These are phyloP conservation scores for Calameuta pallipes DNA, from an alignment of 2,888 invertebrate species.

Conservation along the genomic window DNA sequence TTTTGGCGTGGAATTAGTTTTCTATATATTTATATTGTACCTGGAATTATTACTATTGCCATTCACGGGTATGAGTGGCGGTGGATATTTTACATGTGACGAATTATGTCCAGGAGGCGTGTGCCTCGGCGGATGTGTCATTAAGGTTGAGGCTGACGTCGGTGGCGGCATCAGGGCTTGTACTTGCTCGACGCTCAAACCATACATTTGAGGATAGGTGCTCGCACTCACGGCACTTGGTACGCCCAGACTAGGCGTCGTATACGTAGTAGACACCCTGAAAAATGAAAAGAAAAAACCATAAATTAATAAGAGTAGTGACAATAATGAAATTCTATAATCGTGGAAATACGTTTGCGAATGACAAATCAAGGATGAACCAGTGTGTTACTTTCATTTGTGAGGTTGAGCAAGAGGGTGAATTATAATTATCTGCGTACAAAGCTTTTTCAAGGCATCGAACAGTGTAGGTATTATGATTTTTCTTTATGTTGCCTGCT, in stretches of 20 bases:
- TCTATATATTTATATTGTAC: conserved; percentile 25
- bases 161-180: conserved; percentile 64
- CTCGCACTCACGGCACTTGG: conserved; percentile 59
- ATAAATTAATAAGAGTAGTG: not conserved
- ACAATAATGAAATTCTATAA: not conserved
- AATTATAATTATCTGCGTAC: not conserved
- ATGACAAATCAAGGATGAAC: not conserved
- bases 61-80: conserved; percentile 70
- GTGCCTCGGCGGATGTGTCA: conserved; percentile 63
- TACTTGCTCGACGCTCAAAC: conserved; percentile 62
- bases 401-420: not conserved
- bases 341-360: not conserved
- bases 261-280: conserved; percentile 67
- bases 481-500: not conserved
- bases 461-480: not conserved
- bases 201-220: conserved; percentile 67
- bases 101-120: conserved; percentile 61
- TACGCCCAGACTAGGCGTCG: conserved; percentile 60
- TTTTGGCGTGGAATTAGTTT: not conserved
- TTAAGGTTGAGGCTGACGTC: conserved; percentile 55
- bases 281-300: conserved; percentile 32
- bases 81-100: conserved; percentile 66
- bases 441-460: not conserved
- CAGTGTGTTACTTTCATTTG: not conserved
- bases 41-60: conserved; percentile 57